Percentiles rank a stretch among this genome's conserved stretches.
These are phyloP conservation scores for Nesometra sesokonis DNA, from an alignment of 35 echinoderm and acorn worm species.

Conservation along the genomic window DNA sequence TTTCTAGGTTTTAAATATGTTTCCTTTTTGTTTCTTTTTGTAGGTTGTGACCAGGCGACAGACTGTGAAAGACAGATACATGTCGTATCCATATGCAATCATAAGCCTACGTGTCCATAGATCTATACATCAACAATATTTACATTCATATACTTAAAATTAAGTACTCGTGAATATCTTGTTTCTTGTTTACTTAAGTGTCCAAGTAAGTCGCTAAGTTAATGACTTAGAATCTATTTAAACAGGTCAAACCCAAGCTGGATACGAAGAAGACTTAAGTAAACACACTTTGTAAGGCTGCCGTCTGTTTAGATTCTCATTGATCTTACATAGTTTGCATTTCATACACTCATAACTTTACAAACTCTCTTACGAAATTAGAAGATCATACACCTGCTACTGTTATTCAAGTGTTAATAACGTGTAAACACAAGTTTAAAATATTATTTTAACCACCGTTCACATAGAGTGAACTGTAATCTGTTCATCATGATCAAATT, in stretches of 20 bases:
- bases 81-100: no score
- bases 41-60: background rate
- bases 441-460: background rate
- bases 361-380: background rate
- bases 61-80: background rate
- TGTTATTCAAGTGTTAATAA: background rate
- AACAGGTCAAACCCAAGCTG: background rate
- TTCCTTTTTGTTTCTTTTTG: background rate
- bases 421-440: background rate
- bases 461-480: background rate
- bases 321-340: background rate
- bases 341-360: background rate
- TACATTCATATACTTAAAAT: background rate
- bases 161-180: background rate
- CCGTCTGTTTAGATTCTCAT: background rate
- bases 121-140: no score
- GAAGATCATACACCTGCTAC: background rate
- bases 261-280: background rate
- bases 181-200: background rate
- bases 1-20: background rate
- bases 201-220: background rate
- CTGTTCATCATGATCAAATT: no score
- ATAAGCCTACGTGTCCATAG: no score
- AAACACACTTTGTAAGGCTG: background rate
- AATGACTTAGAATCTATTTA: background rate